phyloP scores from a whole-genome alignment of 2,888 invertebrate genomes.

The Cryptosula pallasiana region DNA sequence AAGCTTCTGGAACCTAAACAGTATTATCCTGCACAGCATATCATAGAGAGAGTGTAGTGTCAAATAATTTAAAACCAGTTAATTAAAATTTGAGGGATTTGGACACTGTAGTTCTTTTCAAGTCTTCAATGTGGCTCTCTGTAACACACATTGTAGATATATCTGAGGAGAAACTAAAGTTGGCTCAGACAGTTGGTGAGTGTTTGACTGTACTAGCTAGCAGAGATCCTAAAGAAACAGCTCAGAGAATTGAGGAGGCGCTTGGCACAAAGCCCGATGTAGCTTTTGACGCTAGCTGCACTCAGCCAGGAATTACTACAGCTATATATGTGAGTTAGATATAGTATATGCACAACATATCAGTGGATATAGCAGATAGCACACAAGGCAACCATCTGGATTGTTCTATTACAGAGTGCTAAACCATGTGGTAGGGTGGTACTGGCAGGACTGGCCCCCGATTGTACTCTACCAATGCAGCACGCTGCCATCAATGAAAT shows the following conservation, averaged over 20 bases:
- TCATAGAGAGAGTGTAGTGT: too few species aligned
- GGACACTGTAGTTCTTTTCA: too few species aligned
- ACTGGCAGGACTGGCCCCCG: constrained; percentile 13
- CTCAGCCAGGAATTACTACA: neutral
- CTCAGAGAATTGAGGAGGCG: neutral
- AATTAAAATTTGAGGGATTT: too few species aligned
- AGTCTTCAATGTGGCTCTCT: too few species aligned
- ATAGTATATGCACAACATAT: too few species aligned
- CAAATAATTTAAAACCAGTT: too few species aligned
- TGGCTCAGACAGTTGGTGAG: neutral
- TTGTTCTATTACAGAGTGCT: neutral
- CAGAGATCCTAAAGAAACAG: constrained; percentile 21
- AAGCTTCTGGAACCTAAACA: too few species aligned
- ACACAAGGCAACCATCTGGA: too few species aligned
- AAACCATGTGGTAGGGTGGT: constrained; percentile 18
- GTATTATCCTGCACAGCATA: too few species aligned
- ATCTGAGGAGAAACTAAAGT: neutral
- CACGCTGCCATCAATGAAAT: constrained; percentile 23
- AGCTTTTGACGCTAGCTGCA: constrained; percentile 3
- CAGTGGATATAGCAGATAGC: too few species aligned
- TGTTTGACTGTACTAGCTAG: constrained; percentile 3
- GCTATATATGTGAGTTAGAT: constrained; percentile 16
- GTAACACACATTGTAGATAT: too few species aligned
- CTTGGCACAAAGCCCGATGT: constrained; percentile 12
- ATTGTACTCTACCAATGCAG: constrained; percentile 17